Evolutionary conservation across 2,113 vertebrate species (phyloP).

Genomic region (Petaurus breviceps): DNA sequence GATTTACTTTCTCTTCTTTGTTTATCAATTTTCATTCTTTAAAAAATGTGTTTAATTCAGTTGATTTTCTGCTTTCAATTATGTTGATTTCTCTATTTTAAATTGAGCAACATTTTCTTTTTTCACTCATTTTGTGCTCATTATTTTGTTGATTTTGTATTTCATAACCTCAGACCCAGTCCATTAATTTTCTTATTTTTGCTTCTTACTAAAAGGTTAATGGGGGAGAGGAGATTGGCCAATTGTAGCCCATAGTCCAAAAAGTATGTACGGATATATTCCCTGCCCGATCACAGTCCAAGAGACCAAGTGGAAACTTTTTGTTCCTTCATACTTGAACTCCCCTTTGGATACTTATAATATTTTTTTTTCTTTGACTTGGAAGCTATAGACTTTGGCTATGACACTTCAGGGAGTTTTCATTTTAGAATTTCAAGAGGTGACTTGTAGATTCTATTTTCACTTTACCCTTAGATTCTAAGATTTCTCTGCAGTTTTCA

Average conservation of each 20-base stretch:
- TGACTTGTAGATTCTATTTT: too few relatives aligned
- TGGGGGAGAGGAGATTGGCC: too few relatives aligned
- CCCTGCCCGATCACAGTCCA: too few relatives aligned
- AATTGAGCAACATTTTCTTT: neutral
- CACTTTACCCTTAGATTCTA: neutral
- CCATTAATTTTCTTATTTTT: too few relatives aligned
- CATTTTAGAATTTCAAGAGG: too few relatives aligned
- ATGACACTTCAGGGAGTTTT: too few relatives aligned
- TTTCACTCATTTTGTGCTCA: too few relatives aligned
- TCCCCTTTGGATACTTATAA: neutral
- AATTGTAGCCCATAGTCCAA: too few relatives aligned
- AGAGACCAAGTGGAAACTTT: neutral
- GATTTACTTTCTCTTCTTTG: neutral
- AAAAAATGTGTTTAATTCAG: neutral
- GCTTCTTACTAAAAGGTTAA: too few relatives aligned
- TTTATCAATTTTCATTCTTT: neutral
- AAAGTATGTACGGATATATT: too few relatives aligned
- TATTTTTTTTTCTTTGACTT: neutral
- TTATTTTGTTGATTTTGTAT: too few relatives aligned
- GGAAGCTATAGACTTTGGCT: neutral
- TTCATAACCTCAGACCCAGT: too few relatives aligned
- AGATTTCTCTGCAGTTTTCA: neutral
- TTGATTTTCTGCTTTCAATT: neutral
- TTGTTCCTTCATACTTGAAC: neutral
- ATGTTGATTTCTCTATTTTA: neutral